Base-by-base conservation (phyloP, 2,113 vertebrate genomes). In the Poicephalus meyeri region DNA sequence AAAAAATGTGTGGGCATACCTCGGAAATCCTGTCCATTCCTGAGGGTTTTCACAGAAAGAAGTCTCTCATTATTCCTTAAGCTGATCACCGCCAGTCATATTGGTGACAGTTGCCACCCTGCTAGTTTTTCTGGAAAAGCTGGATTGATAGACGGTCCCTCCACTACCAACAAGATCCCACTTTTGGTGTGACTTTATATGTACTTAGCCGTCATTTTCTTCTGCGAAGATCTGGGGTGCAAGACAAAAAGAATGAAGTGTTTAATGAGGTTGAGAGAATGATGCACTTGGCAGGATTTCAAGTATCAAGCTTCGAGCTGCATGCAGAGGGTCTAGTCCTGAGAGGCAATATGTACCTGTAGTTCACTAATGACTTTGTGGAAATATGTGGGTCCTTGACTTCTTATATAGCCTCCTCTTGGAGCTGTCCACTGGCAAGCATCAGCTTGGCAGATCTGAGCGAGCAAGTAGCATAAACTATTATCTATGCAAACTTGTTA, bases 401-500 rank as follows among this genome's bases (percentile, higher is more conserved):
- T 50, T 88, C 61, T 84, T 88, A 66, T 13, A 73, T 17, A 11
- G 16, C 28, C 68, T 90, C 23, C 29, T 66, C 13, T 80, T 82
- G 61, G 41, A 69, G 10, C 49, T 41, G 24, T 52, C 60, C 60
- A 61, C 53, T 80, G 69, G 77, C 56, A 91, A 74, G 33, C 23
- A 44, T 13, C 16, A 55, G 3, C 35, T 68, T 86, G 77, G 46
- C 69, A 93, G 41, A 33, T 26, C 64, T 78, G 28, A 71, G 66
- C 80, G 18, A 74, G 39, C 72, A 89, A 96, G 50, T 63, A 52
- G 53, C 82, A 29, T 83, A 90, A 94, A 72, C 28, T 41, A 86
- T 89, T 89, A 70, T 31, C 85, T 81, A 85, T 5, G 7, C 61
- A 96, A 96, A 83, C 66, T 86, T 65, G 12, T 93, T 95, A 89